Evolutionary conservation across 2,888 invertebrate species (phyloP), one percentile per base, ranked within the genome.

Genomic region (Megamerina dolium): DNA sequence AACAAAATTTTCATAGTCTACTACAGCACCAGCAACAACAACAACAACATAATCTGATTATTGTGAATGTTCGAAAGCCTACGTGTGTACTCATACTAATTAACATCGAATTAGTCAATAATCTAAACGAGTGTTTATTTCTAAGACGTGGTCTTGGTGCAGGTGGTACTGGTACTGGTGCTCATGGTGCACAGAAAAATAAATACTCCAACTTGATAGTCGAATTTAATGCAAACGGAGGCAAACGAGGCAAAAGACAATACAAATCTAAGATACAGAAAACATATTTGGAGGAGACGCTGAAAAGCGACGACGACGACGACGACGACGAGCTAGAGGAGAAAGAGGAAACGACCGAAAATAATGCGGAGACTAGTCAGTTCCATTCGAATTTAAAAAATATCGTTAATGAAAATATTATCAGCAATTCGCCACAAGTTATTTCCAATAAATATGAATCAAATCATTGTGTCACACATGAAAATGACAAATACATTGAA

Each of bases 51-150:
- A 21, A n/a, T 19, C 26, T 36, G 26, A 30, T 23, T 10, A 23
- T 6, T 8, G 10, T 10, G 23, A 23, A 6, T 10, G 6, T 10
- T 23, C 10, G 8, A 8, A 10, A 23, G 8, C 10, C 18, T 27
- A 32, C 14, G n/a, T 45, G 46, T 50, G 48, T 51, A 18, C 46
- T 50, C 33, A 33, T 48, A 34, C 43, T 49, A 40, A 43, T 50
- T 48, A 49, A 54, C 49, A 56, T 53, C 52, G 53, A 53, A 52
- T 43, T 54, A 48, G 46, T 48, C 37, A 44, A 45, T 49, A 49
- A 50, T 39, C 42, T 50, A 44, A 45, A 49, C 41, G 52, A 56
- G 44, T 40, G 18, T 49, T 41, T 17, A 49, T 49, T 39, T 35
- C 45, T 42, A n/a, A n/a, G n/a, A n/a, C n/a, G n/a, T n/a, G n/a